Conservation (phyloP, 2,888 invertebrate genomes). For the Epiblema foenella region DNA sequence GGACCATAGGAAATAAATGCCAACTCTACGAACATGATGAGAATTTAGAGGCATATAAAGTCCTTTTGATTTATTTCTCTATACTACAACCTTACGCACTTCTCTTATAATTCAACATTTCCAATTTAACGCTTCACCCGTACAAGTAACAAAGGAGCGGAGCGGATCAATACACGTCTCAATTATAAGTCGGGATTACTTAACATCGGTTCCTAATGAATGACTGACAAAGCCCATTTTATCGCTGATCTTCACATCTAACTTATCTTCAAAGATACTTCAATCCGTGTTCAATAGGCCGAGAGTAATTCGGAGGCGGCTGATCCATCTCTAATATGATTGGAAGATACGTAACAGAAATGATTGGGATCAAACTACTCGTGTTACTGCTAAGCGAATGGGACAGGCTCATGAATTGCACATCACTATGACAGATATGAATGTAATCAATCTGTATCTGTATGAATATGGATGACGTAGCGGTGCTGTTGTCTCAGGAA, state of each 20-base stretch:
- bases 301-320: conserved; percentile 34
- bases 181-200: conserved; percentile 31
- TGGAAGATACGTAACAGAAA: conserved; percentile 38
- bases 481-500: conserved; percentile 40
- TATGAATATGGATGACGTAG: conserved; percentile 41
- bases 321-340: conserved; percentile 42
- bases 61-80: neutral
- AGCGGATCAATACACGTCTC: conserved; percentile 29
- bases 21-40: too few species aligned
- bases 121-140: conserved; percentile 3
- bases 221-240: conserved; percentile 37
- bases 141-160: conserved; percentile 18
- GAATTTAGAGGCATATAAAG: too few species aligned
- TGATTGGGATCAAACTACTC: conserved; percentile 42
- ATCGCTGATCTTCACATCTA: conserved; percentile 38
- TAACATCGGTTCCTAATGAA: conserved; percentile 21
- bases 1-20: too few species aligned
- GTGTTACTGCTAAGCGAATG: conserved; percentile 40
- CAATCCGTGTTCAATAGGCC: conserved; percentile 41
- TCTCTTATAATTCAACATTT: conserved; percentile 11
- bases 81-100: neutral
- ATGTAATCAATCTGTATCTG: conserved; percentile 43
- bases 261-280: conserved; percentile 36
- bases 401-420: conserved; percentile 43
- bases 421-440: conserved; percentile 42